Evolutionary conservation across 2,797 vertebrate genomes (phyloP).

Genomic region (Forpus xanthops): DNA sequence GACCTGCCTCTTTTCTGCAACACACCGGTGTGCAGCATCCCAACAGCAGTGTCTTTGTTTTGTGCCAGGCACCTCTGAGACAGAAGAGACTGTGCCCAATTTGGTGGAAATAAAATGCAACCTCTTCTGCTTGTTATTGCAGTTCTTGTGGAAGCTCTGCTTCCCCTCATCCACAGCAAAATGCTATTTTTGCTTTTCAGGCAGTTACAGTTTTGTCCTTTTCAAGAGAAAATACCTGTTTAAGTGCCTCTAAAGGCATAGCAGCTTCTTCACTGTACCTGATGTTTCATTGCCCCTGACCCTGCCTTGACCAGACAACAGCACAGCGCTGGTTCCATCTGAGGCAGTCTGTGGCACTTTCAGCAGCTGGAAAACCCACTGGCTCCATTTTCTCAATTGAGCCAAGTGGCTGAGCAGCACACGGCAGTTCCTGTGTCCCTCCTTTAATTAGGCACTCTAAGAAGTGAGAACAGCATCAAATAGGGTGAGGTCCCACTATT

Average conservation of each 20-base stretch:
- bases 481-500: slow-evolving; percentile 36
- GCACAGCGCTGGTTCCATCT: not conserved
- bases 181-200: not conserved
- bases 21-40: not conserved
- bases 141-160: not conserved
- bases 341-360: not conserved
- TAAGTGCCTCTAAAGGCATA: not conserved
- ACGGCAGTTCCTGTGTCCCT: not conserved
- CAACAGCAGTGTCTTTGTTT: not conserved
- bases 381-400: slow-evolving; percentile 19
- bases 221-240: not conserved
- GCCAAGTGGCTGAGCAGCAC: not conserved
- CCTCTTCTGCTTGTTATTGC: not conserved
- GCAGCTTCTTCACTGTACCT: not conserved
- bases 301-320: not conserved
- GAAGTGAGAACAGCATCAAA: slow-evolving; percentile 49
- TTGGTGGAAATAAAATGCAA: not conserved
- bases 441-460: slow-evolving; percentile 55
- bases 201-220: not conserved
- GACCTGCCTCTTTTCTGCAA: slow-evolving; percentile 34
- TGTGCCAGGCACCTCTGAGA: slow-evolving; percentile 5
- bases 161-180: not conserved
- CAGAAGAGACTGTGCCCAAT: not conserved
- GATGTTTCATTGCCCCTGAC: not conserved
- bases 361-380: not conserved